Conservation (phyloP, 2,797 vertebrate genomes). For the Carcharodon carcharias region DNA sequence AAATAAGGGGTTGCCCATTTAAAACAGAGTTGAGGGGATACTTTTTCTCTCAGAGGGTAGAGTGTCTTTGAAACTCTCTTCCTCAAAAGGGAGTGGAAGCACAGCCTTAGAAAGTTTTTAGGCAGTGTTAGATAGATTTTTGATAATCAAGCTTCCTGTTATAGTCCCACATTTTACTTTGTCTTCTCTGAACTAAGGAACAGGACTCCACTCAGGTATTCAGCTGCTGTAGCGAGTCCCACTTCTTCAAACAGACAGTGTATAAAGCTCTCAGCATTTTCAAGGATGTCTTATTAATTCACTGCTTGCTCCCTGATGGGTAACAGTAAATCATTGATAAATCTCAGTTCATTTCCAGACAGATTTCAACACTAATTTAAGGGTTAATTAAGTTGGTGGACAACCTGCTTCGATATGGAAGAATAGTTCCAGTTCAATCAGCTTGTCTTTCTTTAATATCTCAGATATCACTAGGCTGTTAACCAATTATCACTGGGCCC, state of each 20-base stretch:
- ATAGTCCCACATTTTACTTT: not conserved
- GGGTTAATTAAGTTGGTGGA: conserved; percentile 15
- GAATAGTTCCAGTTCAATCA: not conserved
- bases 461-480: not conserved
- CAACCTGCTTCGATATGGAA: not conserved
- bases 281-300: not conserved
- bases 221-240: not conserved
- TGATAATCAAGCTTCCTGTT: too few relatives aligned
- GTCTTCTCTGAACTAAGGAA: not conserved
- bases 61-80: too few relatives aligned
- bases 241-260: not conserved
- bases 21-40: too few relatives aligned
- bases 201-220: not conserved
- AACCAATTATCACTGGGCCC: not conserved
- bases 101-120: too few relatives aligned
- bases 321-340: not conserved
- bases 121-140: too few relatives aligned
- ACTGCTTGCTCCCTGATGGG: not conserved
- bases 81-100: too few relatives aligned
- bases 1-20: too few relatives aligned
- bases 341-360: not conserved
- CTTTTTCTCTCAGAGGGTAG: too few relatives aligned
- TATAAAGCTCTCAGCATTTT: not conserved
- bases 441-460: not conserved
- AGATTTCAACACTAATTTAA: not conserved